Evolutionary conservation across 2,113 vertebrate genomes (phyloP).

Genomic region (Dipodomys spectabilis): DNA sequence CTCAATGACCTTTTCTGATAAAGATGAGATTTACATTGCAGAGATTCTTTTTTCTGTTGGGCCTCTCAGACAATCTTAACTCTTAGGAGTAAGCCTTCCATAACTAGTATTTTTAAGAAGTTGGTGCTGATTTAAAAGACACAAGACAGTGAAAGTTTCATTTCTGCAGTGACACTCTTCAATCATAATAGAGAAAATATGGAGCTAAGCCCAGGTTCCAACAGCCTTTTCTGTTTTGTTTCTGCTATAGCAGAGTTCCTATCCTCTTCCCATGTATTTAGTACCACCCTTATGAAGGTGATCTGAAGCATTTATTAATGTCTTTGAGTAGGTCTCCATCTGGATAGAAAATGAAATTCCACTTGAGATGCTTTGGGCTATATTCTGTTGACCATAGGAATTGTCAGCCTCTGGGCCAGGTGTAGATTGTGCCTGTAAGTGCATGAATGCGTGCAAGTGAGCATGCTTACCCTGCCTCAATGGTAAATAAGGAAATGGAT

Average conservation of each 20-base stretch:
- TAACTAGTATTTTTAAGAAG: constrained; percentile 8
- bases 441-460: no score
- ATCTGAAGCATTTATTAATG: background rate
- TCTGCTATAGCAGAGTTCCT: background rate
- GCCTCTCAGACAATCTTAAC: background rate
- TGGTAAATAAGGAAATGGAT: background rate
- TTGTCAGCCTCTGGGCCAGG: background rate
- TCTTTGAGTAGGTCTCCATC: background rate
- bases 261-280: background rate
- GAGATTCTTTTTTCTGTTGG: constrained; percentile 19
- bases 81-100: background rate
- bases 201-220: background rate
- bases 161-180: background rate
- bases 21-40: constrained; percentile 20
- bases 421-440: background rate
- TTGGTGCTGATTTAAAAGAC: constrained; percentile 49
- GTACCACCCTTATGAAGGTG: background rate
- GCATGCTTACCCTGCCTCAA: background rate
- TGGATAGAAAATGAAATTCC: constrained; percentile 1
- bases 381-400: background rate
- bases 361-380: background rate
- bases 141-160: background rate
- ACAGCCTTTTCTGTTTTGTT: background rate
- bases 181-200: background rate
- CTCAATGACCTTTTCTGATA: constrained; percentile 6